Conservation (phyloP, 2,888 invertebrate species). For the Prosopocoilus inquinatus region DNA sequence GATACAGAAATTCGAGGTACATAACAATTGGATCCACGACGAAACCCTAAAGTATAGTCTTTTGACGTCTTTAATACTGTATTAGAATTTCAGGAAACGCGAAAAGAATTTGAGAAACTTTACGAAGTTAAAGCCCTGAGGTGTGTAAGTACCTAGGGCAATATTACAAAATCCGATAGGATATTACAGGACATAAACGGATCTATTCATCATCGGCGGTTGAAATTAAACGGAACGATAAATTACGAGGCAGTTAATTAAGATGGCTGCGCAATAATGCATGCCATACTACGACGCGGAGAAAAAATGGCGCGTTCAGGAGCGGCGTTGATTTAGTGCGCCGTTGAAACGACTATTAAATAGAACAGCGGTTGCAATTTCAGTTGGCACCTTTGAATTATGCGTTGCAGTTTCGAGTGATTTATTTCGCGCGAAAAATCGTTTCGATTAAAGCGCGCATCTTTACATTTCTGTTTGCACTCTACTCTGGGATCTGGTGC, state of each 20-base stretch:
- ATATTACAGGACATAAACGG: too few species aligned
- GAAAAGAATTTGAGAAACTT: background rate
- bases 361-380: constrained; percentile 40
- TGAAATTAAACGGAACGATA: constrained; percentile 6
- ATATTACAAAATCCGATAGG: too few species aligned
- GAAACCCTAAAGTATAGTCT: too few species aligned
- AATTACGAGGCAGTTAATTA: constrained; percentile 30
- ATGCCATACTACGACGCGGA: constrained; percentile 4
- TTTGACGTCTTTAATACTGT: constrained; percentile 1
- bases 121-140: too few species aligned
- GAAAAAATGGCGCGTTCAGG: constrained; percentile 22
- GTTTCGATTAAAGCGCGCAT: constrained; percentile 35
- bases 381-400: constrained; percentile 38
- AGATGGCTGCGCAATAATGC: constrained; percentile 22
- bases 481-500: background rate
- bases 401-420: constrained; percentile 33
- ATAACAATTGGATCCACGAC: too few species aligned
- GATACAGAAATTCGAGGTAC: too few species aligned
- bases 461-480: constrained; percentile 2
- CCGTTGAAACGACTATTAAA: constrained; percentile 38
- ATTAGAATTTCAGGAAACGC: constrained; percentile 1
- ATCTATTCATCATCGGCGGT: too few species aligned
- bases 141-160: too few species aligned
- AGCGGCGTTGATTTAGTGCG: constrained; percentile 32
- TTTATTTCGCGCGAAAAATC: constrained; percentile 38